Evolutionary conservation across 2,888 invertebrate genomes (phyloP), one percentile per base, ranked within the genome.

Genomic region (Cataglyphis cursor): DNA sequence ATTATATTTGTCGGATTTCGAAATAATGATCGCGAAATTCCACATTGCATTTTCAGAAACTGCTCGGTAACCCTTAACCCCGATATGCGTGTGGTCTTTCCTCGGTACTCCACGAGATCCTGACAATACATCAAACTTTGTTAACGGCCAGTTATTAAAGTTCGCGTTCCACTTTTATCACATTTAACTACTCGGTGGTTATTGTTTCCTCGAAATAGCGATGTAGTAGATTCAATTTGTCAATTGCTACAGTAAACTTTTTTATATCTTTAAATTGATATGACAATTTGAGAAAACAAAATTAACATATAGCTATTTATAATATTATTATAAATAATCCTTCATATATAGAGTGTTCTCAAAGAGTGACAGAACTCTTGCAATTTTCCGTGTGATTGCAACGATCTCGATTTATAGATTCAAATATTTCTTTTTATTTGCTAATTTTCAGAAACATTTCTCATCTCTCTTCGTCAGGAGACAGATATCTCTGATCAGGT

Each of bases 201-300:
- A 54, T 76, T 76, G 41, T 72, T 76, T 31, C 73, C 54, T 73
- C 28, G 28, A 41, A 76, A 76, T 76, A 21, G 54, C 28, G 41
- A 54, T 76, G 70, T 76, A 41, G 70, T 76, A 41, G 54, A 72
- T 76, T 38, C 54, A 76, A 76, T 76, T 76, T 76, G 76, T 76
- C 76, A 54, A 38, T 76, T n/a, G 38, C 21, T 15, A 18, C n/a
- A 38, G 8, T 48, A 28, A 28, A 54, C n/a, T 54, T 51, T 51
- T 76, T 10, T n/a, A 3, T 54, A 28, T 70, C 38, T 64, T 18
- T 35, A 24, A 75, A 66, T 9, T 66, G 35, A 51, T 24, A 48
- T 31, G 15, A 18, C 12, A n/a, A 35, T 18, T 44, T 24, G 68
- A 35, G 24, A 51, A 12, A 4, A 3, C 4, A 35, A 15, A 73